Evolutionary conservation across 2,113 vertebrate species (phyloP).

Genomic region (Megaleporinus macrocephalus): DNA sequence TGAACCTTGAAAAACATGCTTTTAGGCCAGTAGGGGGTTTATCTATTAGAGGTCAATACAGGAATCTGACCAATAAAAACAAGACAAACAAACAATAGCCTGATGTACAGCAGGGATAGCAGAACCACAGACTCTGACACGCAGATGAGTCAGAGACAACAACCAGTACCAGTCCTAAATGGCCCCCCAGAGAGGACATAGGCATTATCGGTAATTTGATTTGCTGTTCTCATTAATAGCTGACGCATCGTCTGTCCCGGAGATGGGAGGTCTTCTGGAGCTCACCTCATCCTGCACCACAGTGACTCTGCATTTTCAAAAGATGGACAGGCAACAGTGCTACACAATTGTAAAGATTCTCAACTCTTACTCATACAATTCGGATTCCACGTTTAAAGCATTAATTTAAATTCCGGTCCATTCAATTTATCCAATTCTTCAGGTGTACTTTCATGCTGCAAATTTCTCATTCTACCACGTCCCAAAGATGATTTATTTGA

Average conservation of each 20-base stretch:
- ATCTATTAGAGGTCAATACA: constrained; percentile 1
- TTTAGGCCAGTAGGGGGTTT: not conserved
- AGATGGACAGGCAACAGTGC: not conserved
- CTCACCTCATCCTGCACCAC: constrained; percentile 22
- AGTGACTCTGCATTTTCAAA: not conserved
- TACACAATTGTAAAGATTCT: not conserved
- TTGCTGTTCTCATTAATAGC: constrained; percentile 19
- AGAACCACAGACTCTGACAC: not conserved
- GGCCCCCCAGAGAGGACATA: not conserved
- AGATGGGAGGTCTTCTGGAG: not conserved
- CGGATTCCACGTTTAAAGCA: too few species aligned
- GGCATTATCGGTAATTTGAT: constrained; percentile 10
- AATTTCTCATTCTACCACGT: too few species aligned
- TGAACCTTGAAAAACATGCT: not conserved
- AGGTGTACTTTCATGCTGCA: too few species aligned
- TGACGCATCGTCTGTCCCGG: constrained; percentile 22
- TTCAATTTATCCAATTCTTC: too few species aligned
- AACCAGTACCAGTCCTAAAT: constrained; percentile 4
- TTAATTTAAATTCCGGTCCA: too few species aligned
- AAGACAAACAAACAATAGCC: not conserved
- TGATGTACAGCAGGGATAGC: not conserved
- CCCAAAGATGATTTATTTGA: too few species aligned
- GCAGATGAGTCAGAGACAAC: not conserved
- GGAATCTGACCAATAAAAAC: not conserved
- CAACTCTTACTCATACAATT: too few species aligned